These are phyloP conservation scores for Brachylomia viminalis DNA, from an alignment of 2,888 invertebrate genomes.

Conservation along the genomic window DNA sequence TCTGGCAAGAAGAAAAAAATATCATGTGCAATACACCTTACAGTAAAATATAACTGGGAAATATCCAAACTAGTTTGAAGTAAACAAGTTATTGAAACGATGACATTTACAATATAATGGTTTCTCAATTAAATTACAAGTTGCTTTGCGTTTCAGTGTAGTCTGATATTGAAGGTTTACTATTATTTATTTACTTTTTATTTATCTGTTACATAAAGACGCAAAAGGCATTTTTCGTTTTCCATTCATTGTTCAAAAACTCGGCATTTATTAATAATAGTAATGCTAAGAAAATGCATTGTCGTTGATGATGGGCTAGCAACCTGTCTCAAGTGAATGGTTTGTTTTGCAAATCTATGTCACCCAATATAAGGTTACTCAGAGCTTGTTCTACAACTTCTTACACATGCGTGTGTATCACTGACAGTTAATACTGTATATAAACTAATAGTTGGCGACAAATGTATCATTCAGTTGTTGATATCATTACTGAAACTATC, in stretches of 20 bases:
- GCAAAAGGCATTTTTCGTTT: neutral
- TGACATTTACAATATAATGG: neutral
- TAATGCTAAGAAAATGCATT: neutral
- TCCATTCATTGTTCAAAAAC: neutral
- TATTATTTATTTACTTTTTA: neutral
- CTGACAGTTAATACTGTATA: constrained; percentile 57
- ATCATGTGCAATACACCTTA: neutral
- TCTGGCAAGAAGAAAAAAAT: neutral
- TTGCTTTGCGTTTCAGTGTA: neutral
- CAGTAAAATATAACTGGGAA: neutral
- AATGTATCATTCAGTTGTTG: constrained; percentile 54
- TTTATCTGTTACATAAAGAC: neutral
- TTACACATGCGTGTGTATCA: constrained; percentile 38
- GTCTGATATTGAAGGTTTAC: neutral
- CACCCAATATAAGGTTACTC: constrained; percentile 56
- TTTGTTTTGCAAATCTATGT: constrained; percentile 42
- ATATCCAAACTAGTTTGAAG: neutral
- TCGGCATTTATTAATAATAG: neutral
- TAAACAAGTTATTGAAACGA: neutral
- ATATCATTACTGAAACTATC: constrained; percentile 48
- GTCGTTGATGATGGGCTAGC: constrained; percentile 59
- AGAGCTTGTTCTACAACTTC: constrained; percentile 51
- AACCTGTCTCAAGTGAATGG: constrained; percentile 52
- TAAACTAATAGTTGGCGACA: constrained; percentile 32
- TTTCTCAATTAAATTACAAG: constrained; percentile 25